Conservation (phyloP, 2,888 invertebrate species). For the Scrobipalpa costella region DNA sequence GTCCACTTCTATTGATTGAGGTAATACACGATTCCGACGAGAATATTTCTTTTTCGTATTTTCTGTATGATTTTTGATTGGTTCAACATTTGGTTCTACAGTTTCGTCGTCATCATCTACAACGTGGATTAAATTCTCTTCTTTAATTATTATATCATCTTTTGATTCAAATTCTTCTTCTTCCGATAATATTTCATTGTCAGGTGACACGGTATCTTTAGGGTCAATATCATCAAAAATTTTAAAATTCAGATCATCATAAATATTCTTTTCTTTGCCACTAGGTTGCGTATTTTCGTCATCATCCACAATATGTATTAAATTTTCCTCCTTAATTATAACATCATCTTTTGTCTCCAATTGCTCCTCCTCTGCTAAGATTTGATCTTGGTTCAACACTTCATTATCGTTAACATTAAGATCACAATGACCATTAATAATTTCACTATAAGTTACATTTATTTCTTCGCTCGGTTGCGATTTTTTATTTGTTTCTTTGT, state of each 20-base stretch:
- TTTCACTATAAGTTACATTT: too few relatives aligned
- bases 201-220: too few relatives aligned
- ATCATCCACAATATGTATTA: not conserved
- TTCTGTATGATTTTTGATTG: not conserved
- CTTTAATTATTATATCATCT: constrained; percentile 10
- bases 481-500: too few relatives aligned
- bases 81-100: not conserved
- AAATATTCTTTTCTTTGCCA: not conserved
- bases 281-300: not conserved
- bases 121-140: constrained; percentile 2
- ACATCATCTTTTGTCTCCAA: not conserved
- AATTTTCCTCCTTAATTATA: not conserved
- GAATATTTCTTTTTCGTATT: not conserved
- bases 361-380: not conserved
- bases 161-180: not conserved
- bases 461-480: too few relatives aligned
- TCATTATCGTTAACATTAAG: too few relatives aligned
- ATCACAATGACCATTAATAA: too few relatives aligned
- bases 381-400: too few relatives aligned
- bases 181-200: too few relatives aligned
- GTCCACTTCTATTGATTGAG: not conserved
- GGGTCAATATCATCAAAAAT: too few relatives aligned
- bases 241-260: too few relatives aligned
- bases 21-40: not conserved
- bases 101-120: constrained; percentile 10